Conservation (phyloP, 2,888 invertebrate species). For the Athalia circularis region DNA sequence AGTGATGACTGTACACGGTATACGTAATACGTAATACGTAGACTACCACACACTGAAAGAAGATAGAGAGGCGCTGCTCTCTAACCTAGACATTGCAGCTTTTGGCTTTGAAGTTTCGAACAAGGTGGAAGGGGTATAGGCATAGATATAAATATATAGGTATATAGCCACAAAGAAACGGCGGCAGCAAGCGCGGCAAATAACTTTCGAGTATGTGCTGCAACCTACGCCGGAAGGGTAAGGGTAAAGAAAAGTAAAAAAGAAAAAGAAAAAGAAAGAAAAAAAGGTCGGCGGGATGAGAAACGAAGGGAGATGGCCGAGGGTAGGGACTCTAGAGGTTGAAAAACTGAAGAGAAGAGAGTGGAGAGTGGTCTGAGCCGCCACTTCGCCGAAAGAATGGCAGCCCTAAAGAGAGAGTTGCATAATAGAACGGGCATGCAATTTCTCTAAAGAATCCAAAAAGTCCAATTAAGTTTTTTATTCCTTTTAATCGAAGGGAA, state of each 20-base stretch:
- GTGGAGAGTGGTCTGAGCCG: slow-evolving; percentile 60
- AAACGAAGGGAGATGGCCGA: slow-evolving; percentile 35
- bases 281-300: not conserved
- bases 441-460: slow-evolving; percentile 18
- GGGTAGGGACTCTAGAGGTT: slow-evolving; percentile 43
- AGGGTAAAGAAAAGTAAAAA: not conserved
- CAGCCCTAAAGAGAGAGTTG: slow-evolving; percentile 59
- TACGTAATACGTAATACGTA: no score
- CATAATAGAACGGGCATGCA: slow-evolving; percentile 55
- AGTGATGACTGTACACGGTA: no score
- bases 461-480: no score
- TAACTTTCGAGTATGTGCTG: not conserved
- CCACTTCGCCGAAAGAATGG: slow-evolving; percentile 61
- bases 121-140: not conserved
- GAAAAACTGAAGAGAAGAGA: slow-evolving; percentile 21
- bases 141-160: slow-evolving; percentile 12
- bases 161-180: no score
- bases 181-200: not conserved
- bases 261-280: slow-evolving; percentile 11
- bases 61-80: slow-evolving; percentile 41
- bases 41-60: no score
- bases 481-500: not conserved
- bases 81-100: slow-evolving; percentile 45
- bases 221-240: slow-evolving; percentile 2
- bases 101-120: slow-evolving; percentile 40